phyloP scores from a whole-genome alignment of 2,888 invertebrate genomes.

The Ecdyonurus torrentis region DNA sequence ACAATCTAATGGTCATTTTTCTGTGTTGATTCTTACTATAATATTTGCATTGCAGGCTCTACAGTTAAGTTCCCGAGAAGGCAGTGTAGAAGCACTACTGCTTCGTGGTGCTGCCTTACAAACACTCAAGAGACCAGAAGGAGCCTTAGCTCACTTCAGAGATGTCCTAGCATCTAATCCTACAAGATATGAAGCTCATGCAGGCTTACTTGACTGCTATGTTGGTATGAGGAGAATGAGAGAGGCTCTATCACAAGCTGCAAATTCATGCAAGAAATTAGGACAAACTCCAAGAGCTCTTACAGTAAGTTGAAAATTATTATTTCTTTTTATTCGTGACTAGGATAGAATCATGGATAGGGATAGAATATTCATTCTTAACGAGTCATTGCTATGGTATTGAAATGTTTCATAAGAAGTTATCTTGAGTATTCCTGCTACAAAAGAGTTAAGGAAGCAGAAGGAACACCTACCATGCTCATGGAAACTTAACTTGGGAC shows the following conservation, averaged over 20 bases:
- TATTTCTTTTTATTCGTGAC: no score
- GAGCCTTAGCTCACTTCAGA: slow-evolving; percentile 45
- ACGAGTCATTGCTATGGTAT: no score
- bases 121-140: slow-evolving; percentile 45
- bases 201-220: slow-evolving; percentile 61
- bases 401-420: no score
- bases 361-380: no score
- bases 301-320: slow-evolving; percentile 46
- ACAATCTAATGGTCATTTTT: neutral
- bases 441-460: no score
- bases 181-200: slow-evolving; percentile 53
- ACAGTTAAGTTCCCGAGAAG: slow-evolving; percentile 40
- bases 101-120: slow-evolving; percentile 51
- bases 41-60: no score
- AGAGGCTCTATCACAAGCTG: slow-evolving; percentile 56
- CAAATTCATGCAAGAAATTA: slow-evolving; percentile 50
- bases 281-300: slow-evolving; percentile 54
- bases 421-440: no score
- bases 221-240: slow-evolving; percentile 45
- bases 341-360: no score
- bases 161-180: slow-evolving; percentile 44
- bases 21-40: slow-evolving; percentile 4
- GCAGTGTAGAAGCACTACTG: slow-evolving; percentile 46
- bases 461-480: no score
- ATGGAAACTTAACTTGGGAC: no score